These are phyloP conservation scores for Netta rufina DNA, from an alignment of 2,797 vertebrate species.

Conservation along the genomic window DNA sequence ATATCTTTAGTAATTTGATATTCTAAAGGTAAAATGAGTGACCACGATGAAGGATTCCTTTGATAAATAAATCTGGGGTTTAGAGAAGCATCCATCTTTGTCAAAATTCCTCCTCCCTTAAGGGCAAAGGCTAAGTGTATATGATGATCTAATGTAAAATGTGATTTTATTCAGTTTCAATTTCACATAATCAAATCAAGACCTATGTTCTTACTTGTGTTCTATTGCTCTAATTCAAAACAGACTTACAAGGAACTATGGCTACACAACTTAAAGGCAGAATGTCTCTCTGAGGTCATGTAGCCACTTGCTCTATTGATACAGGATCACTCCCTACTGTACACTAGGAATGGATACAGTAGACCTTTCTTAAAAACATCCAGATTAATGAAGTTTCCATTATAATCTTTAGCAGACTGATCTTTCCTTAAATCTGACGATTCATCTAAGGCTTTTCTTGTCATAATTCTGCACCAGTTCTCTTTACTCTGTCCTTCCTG, in stretches of 20 bases:
- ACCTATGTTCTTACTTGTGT: conserved; percentile 7
- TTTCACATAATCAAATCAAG: conserved; percentile 60
- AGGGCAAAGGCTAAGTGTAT: conserved; percentile 55
- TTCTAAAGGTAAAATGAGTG: conserved; percentile 19
- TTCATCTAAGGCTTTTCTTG: not conserved
- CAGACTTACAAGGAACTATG: conserved; percentile 33
- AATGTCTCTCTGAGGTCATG: not conserved
- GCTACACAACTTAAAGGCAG: conserved; percentile 17
- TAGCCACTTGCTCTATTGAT: not conserved
- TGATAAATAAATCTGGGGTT: conserved; percentile 39
- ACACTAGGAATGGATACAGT: not conserved
- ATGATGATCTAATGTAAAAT: conserved; percentile 40
- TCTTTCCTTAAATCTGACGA: not conserved
- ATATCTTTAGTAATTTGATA: conserved; percentile 36
- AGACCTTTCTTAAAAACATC: not conserved
- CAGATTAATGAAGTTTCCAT: not conserved
- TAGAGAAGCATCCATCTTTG: conserved; percentile 50
- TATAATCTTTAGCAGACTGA: not conserved
- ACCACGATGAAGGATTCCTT: conserved; percentile 37
- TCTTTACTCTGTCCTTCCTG: not conserved
- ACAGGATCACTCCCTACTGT: not conserved
- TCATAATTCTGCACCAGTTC: not conserved
- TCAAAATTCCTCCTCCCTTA: conserved; percentile 25
- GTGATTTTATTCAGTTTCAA: conserved; percentile 52
- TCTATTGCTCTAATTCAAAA: conserved; percentile 51